Base-by-base conservation (phyloP, 2,113 vertebrate genomes). In the Limanda limanda region DNA sequence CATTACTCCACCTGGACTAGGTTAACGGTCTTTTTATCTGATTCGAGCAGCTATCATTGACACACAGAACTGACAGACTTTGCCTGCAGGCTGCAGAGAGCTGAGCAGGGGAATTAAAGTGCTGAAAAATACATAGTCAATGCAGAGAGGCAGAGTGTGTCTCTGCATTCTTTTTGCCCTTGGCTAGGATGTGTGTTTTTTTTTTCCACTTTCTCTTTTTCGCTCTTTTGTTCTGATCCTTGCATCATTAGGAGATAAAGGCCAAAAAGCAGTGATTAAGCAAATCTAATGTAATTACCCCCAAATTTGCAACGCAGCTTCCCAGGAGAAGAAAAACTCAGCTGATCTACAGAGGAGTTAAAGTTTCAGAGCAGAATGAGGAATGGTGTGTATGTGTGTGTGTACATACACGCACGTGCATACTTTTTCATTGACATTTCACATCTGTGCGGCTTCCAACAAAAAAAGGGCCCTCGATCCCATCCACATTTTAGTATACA, bases 1-100 rank as follows among this genome's bases (percentile, higher is more conserved):
- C 85, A 92, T 94, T 91, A 91, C 81, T 74, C 81, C 88, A 92
- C 90, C 87, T 91, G 87, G 81, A 87, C 74, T 86, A 86, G 83
- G 84, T 93, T 92, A 91, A 78, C 80, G 58, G 85, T 82, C 79
- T 78, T 88, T 91, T 91, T 89, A 92, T 92, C 86, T 81, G 83
- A 91, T 89, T 83, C 66, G 5, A 62, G 61, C 76, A 48, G 72
- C 90, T 82, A 77, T 84, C 83, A 79, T 24, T 79, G 85, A 88
- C 76, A 54, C 76, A 54, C 76, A 86, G 68, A 70, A 79, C 79
- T 67, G 88, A 86, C 79, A 67, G 58, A 70, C 64, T 73, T 31
- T 71, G 86, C 83, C 87, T 81, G 79, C 72, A 82, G 89, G 88
- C 88, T 81, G 79, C 74, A 84, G 23, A 71, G 42, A 83, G 79